These are phyloP conservation scores for Plectropomus leopardus DNA, from an alignment of 2,113 vertebrate species.

Conservation along the genomic window DNA sequence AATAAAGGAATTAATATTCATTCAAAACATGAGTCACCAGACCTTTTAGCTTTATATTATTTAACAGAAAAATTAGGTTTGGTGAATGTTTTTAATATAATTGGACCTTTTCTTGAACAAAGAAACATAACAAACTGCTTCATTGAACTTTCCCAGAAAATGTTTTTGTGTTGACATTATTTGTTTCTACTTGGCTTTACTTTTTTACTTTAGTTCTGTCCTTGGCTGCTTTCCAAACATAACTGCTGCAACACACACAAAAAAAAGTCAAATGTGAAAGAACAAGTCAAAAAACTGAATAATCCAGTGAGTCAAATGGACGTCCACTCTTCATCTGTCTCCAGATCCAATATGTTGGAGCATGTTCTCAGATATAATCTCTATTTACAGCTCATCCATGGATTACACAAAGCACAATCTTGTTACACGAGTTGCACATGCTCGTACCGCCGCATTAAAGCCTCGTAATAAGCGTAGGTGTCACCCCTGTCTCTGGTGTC, in stretches of 20 bases:
- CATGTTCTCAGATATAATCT: constrained; percentile 32
- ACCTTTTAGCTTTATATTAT: too few relatives aligned
- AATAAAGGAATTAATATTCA: too few relatives aligned
- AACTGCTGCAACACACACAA: not conserved
- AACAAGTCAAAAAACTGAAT: not conserved
- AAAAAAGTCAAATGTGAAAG: not conserved
- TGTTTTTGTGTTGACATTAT: not conserved
- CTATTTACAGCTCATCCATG: constrained; percentile 35
- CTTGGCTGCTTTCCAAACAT: not conserved
- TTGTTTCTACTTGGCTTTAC: not conserved
- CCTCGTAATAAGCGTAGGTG: constrained; percentile 65
- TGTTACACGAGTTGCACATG: constrained; percentile 14
- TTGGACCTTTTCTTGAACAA: too few relatives aligned
- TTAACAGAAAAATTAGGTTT: too few relatives aligned
- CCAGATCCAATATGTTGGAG: constrained; percentile 1
- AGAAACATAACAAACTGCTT: not conserved
- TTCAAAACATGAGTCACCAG: too few relatives aligned
- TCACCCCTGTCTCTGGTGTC: constrained; percentile 61
- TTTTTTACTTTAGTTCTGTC: not conserved
- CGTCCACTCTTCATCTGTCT: not conserved
- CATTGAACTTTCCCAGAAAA: not conserved
- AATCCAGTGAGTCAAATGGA: constrained; percentile 30
- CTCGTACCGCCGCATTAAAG: constrained; percentile 52
- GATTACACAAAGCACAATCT: constrained; percentile 33
- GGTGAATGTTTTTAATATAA: too few relatives aligned